phyloP scores from a whole-genome alignment of 1,140 invertebrate genomes.

The Bombus huntii region DNA sequence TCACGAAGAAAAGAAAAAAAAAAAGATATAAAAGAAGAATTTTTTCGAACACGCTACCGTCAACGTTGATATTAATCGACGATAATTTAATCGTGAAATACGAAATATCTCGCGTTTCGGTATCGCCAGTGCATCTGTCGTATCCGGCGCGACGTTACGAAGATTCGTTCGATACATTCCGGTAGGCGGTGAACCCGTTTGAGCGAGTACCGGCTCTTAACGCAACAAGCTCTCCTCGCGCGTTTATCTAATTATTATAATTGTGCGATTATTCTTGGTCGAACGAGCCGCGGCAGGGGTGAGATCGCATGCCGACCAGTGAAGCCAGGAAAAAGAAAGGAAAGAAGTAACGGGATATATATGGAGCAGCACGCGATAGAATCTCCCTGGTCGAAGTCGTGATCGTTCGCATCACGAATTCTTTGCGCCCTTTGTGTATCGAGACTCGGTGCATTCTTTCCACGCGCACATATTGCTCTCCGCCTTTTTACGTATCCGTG shows the following conservation, averaged over 20 bases:
- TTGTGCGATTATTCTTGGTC: conserved; percentile 77
- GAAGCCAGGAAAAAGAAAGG: conserved; percentile 60
- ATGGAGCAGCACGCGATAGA: conserved; percentile 75
- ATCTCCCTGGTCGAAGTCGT: conserved; percentile 69
- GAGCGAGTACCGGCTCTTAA: conserved; percentile 57
- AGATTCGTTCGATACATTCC: neutral
- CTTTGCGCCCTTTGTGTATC: conserved; percentile 64
- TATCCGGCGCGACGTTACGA: neutral
- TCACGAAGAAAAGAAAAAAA: neutral
- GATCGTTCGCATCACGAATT: conserved; percentile 72
- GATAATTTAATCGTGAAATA: conserved; percentile 43
- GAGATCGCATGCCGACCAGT: conserved; percentile 50
- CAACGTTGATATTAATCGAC: conserved; percentile 2
- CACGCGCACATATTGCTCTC: neutral
- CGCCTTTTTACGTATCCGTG: neutral
- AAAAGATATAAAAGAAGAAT: too few relatives aligned
- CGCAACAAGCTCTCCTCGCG: conserved; percentile 65
- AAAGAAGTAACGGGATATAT: conserved; percentile 68
- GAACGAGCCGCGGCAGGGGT: conserved; percentile 46
- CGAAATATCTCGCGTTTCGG: neutral
- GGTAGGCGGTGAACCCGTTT: conserved; percentile 44
- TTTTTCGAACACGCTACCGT: neutral
- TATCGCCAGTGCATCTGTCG: conserved; percentile 3
- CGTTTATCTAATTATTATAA: conserved; percentile 82
- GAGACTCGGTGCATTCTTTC: conserved; percentile 54